A percentile compares a stretch with the other conserved stretches of the same genome.
Evolutionary conservation across 2,797 vertebrate genomes (phyloP).

Genomic region (Acipenser ruthenus): DNA sequence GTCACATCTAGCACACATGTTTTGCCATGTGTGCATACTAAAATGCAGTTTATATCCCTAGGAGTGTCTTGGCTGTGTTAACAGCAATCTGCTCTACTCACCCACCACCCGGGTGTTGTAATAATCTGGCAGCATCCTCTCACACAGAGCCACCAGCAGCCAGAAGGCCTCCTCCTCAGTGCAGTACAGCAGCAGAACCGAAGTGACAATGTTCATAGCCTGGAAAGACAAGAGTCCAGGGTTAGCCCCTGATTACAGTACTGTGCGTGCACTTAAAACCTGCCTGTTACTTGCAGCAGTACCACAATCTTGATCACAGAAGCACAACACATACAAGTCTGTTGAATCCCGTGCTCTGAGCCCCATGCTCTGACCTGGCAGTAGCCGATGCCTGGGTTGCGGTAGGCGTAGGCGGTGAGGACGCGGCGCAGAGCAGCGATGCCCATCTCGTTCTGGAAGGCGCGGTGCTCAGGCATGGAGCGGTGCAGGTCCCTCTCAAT

Average conservation of each 20-base stretch:
- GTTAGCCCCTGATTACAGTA: not conserved
- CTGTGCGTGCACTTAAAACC: not conserved
- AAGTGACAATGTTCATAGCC: slow-evolving; percentile 98
- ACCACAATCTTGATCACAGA: not conserved
- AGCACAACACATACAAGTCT: not conserved
- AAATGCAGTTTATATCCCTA: too few relatives aligned
- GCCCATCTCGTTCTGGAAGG: slow-evolving; percentile 90
- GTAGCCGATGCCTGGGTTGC: slow-evolving; percentile 92
- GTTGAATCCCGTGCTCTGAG: too few relatives aligned
- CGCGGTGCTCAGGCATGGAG: slow-evolving; percentile 95
- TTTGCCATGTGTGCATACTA: too few relatives aligned
- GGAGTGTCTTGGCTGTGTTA: not conserved
- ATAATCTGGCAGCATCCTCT: slow-evolving; percentile 93
- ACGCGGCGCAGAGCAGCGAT: slow-evolving; percentile 89
- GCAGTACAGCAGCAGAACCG: slow-evolving; percentile 84
- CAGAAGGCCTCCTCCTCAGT: slow-evolving; percentile 95
- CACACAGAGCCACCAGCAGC: slow-evolving; percentile 90
- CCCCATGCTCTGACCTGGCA: slow-evolving; percentile 70
- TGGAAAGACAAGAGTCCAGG: slow-evolving; percentile 27
- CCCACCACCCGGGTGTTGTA: slow-evolving; percentile 96
- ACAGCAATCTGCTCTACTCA: slow-evolving; percentile 46
- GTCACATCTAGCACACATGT: too few relatives aligned
- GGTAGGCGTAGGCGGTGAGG: slow-evolving; percentile 89
- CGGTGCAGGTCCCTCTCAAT: slow-evolving; percentile 94
- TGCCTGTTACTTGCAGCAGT: not conserved